Evolutionary conservation across 2,888 invertebrate genomes (phyloP).

Genomic region (Cremastinae sp.): DNA sequence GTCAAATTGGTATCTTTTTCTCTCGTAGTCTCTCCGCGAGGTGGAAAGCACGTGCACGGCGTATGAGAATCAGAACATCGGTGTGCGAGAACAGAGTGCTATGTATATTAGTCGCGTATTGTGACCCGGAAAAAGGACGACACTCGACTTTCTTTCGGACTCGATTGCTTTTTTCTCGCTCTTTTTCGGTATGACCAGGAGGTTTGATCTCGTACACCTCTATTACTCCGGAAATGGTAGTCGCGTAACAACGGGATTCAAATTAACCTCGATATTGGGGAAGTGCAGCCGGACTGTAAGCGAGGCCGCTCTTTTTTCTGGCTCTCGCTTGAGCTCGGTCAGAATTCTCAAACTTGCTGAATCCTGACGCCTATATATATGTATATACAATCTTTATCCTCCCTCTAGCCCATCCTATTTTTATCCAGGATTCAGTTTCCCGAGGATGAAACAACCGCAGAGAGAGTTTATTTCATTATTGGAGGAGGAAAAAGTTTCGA

Average conservation of each 20-base stretch:
- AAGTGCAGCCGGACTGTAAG: constrained; percentile 41
- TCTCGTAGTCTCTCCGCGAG: not conserved
- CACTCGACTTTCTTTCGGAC: constrained; percentile 41
- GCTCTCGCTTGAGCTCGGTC: constrained; percentile 13
- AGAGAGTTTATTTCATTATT: not conserved
- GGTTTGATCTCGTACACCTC: constrained; percentile 40
- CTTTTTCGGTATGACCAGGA: constrained; percentile 30
- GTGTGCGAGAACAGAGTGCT: constrained; percentile 17
- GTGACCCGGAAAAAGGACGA: constrained; percentile 31
- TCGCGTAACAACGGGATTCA: constrained; percentile 61
- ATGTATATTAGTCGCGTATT: constrained; percentile 4
- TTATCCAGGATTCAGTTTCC: constrained; percentile 17
- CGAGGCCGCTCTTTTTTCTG: constrained; percentile 27
- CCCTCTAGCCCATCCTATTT: constrained; percentile 5
- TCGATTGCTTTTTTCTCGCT: not conserved
- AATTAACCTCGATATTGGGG: constrained; percentile 60
- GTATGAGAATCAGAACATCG: constrained; percentile 30
- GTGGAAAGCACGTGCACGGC: constrained; percentile 43
- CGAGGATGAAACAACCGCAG: constrained; percentile 13
- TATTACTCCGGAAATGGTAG: constrained; percentile 58
- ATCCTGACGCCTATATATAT: constrained; percentile 6
- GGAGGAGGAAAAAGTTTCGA: too few species aligned
- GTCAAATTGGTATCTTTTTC: constrained; percentile 46
- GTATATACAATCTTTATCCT: constrained; percentile 30
- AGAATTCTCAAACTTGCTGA: constrained; percentile 27